Percentiles rank a stretch among this genome's conserved stretches.
These are phyloP conservation scores for Megaceryle torquata DNA, from an alignment of 2,113 vertebrate genomes.

Conservation along the genomic window DNA sequence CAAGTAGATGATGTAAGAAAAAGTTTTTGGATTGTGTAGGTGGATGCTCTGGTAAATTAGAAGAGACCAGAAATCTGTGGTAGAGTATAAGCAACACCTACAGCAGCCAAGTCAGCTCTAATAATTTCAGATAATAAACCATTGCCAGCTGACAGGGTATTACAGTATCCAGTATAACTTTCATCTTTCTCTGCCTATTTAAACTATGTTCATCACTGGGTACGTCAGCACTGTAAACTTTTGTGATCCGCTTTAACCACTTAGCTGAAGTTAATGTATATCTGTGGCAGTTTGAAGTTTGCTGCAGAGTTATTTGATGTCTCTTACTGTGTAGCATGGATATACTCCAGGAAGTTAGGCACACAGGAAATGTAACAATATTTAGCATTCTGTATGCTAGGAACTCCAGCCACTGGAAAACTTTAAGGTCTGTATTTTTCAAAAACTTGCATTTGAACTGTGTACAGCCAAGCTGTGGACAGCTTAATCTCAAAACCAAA, in stretches of 20 bases:
- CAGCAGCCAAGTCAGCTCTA: neutral
- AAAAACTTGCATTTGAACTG: neutral
- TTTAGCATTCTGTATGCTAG: neutral
- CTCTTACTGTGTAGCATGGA: neutral
- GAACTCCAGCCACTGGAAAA: neutral
- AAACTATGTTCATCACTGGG: neutral
- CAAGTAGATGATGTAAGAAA: slow-evolving; percentile 79
- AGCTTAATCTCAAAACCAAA: neutral
- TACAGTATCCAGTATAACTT: neutral
- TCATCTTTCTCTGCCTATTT: neutral
- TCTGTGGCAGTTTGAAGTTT: neutral
- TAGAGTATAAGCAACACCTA: neutral
- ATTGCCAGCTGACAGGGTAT: neutral
- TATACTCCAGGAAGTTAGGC: neutral
- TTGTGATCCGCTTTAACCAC: neutral
- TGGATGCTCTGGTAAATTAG: neutral
- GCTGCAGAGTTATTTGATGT: neutral
- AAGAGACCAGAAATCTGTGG: neutral
- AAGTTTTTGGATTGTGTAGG: neutral
- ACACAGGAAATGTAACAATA: neutral
- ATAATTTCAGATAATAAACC: neutral
- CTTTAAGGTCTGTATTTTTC: neutral
- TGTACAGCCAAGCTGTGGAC: neutral
- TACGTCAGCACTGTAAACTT: neutral
- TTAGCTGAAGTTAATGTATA: neutral